Base-by-base conservation (phyloP, 2,113 vertebrate genomes). In the Thunnus thynnus region DNA sequence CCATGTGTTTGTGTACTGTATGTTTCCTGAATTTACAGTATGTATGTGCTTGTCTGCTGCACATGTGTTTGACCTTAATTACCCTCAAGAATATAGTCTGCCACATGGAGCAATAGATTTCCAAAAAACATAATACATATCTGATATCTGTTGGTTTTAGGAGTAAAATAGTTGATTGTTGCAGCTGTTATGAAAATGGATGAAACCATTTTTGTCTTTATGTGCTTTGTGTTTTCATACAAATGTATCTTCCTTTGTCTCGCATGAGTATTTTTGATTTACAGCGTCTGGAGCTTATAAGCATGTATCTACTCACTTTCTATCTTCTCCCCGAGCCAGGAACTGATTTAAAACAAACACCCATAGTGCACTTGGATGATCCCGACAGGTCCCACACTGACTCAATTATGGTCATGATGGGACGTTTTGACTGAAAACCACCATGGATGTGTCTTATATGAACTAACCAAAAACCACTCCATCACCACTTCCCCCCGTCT, bases 381-480 rank as follows among this genome's bases (percentile, higher is more conserved):
- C 72, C 55, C 27, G 36, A 64, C 55, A 64, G 47, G 51, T 52
- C 54, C 56, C 76, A 73, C 56, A 56, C 52, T 54, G 68, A 82
- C 54, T 72, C 79, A 74, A 56, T 81, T 85, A 68, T 72, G 70
- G 70, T 82, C 73, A 81, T 20, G 9, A 62, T 57, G 32, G 62
- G 61, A 41, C 14, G 36, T 66, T 86, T 76, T 0, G 14, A 41
- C 52, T 54, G 30, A 51, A 83, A 86, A 78, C 67, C 82, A 69
- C 70, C 18, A 44, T 47, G 30, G 48, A 79, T 60, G 65, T 30
- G 61, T 85, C 75, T 55, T 86, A 47, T 32, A 66, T 20, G 7
- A 54, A 78, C 20, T 63, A 36, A 83, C 65, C 60, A 62, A 76
- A 89, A 80, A 78, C 82, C 50, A 65, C 72, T 66, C 48, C 46